Evolutionary conservation across 2,797 vertebrate species (phyloP).

Genomic region (Argya squamiceps): DNA sequence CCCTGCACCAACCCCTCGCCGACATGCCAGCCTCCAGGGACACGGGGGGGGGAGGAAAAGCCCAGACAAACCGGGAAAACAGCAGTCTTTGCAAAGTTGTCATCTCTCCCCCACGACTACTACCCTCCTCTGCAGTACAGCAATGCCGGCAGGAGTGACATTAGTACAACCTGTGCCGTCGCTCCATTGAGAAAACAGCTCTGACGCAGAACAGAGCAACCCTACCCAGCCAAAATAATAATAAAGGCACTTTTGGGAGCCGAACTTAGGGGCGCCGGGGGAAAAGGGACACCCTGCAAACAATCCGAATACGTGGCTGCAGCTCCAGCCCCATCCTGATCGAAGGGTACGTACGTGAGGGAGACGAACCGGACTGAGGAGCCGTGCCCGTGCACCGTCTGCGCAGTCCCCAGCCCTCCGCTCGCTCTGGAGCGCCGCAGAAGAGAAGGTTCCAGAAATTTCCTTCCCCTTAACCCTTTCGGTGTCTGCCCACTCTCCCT

Average conservation of each 20-base stretch:
- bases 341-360: slow-evolving; percentile 75
- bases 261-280: slow-evolving; percentile 18
- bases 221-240: slow-evolving; percentile 49
- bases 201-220: slow-evolving; percentile 74
- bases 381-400: slow-evolving; percentile 73
- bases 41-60: not conserved
- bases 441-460: slow-evolving; percentile 88
- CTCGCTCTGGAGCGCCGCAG: slow-evolving; percentile 75
- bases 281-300: slow-evolving; percentile 56
- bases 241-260: slow-evolving; percentile 26
- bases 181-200: slow-evolving; percentile 68
- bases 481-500: slow-evolving; percentile 71
- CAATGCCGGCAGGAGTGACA: slow-evolving; percentile 58
- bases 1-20: not conserved
- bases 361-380: slow-evolving; percentile 67
- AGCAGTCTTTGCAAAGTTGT: slow-evolving; percentile 62
- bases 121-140: slow-evolving; percentile 64
- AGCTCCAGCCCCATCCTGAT: slow-evolving; percentile 56
- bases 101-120: slow-evolving; percentile 54
- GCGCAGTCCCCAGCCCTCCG: slow-evolving; percentile 77
- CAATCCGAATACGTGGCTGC: not conserved
- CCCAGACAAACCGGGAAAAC: slow-evolving; percentile 1
- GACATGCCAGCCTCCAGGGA: not conserved
- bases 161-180: slow-evolving; percentile 71
- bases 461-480: slow-evolving; percentile 84